Base-by-base conservation (phyloP, 2,797 vertebrate species). In the Sebastes dallii region DNA sequence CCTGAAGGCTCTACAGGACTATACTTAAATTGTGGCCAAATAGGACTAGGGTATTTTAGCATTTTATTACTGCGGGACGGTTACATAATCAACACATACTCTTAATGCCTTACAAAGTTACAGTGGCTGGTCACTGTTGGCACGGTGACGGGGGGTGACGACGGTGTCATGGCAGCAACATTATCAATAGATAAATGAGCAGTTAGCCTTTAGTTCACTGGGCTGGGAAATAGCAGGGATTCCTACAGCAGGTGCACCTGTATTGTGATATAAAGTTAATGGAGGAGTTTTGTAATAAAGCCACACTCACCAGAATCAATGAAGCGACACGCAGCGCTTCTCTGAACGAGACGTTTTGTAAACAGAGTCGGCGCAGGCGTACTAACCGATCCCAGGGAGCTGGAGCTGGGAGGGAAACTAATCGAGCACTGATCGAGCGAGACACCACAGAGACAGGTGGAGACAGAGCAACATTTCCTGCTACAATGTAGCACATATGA, bases 301-400 rank as follows among this genome's bases (percentile, higher is more conserved):
- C 1, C 2, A 8, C 36, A 91, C 90, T 88, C 72, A 91, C 89
- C 86, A 29, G 27, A 42, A 75, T 86, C 42, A 82, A 86, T 82
- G 80, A 7, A 11, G 14, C 5, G 5, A 24, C 29, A 2, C 1
- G 22, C 13, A 4, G 9, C 29, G 42, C 6, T 34, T 58, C 58
- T 9, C 0, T 0, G 8, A 14, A 0, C 3, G 2, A 11, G 20
- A 4, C 18, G 32, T 12, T 46, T 66, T 16, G 32, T 66, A 65
- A 75, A 74, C 42, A 74, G 16, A 72, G 16, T 10, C 1, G 0
- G 72, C 83, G 88, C 90, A 91, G 30, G 88, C 83, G 74, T 2
- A 77, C 54, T 66, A 83, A 55, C 1, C 20, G 22, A 89, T 27
- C 58, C 6, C 5, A 12, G 22, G 25, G 18, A 25, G 54, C 81